Evolutionary conservation across 2,797 vertebrate species (phyloP).

Genomic region (Thripadectes ignobilis): DNA sequence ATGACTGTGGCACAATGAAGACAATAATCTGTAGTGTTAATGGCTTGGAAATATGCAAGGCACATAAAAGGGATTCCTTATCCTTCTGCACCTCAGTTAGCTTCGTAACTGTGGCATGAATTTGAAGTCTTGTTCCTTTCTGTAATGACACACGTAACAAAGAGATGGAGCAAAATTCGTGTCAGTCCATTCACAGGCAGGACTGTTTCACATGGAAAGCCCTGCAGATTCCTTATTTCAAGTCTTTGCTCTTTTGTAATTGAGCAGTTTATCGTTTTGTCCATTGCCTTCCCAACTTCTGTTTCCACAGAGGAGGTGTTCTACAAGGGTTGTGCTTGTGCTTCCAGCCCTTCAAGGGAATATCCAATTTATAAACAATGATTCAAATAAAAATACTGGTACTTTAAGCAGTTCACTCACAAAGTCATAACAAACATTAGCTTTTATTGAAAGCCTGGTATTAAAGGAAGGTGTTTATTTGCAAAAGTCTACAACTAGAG

Average conservation of each 20-base stretch:
- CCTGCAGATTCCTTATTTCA: neutral
- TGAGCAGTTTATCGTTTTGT: neutral
- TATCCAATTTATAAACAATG: neutral
- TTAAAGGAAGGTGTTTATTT: neutral
- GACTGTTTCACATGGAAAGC: neutral
- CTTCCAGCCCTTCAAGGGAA: neutral
- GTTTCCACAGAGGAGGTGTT: neutral
- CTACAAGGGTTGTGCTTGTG: neutral
- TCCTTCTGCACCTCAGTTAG: rapidly evolving
- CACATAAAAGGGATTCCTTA: neutral
- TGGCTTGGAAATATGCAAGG: neutral
- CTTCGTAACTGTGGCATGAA: neutral
- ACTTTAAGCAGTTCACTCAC: neutral
- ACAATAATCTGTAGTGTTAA: neutral
- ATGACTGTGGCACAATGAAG: neutral
- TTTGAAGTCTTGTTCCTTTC: neutral
- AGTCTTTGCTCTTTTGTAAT: neutral
- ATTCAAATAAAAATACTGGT: neutral
- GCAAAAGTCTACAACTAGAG: neutral
- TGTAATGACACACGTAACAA: neutral
- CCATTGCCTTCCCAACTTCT: neutral
- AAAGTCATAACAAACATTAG: neutral
- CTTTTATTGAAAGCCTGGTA: neutral
- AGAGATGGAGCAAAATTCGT: neutral
- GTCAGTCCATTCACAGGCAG: neutral